Percentiles rank a stretch among this genome's conserved stretches.
Evolutionary conservation across 2,797 vertebrate genomes (phyloP).

Genomic region (Oryzias sinensis): DNA sequence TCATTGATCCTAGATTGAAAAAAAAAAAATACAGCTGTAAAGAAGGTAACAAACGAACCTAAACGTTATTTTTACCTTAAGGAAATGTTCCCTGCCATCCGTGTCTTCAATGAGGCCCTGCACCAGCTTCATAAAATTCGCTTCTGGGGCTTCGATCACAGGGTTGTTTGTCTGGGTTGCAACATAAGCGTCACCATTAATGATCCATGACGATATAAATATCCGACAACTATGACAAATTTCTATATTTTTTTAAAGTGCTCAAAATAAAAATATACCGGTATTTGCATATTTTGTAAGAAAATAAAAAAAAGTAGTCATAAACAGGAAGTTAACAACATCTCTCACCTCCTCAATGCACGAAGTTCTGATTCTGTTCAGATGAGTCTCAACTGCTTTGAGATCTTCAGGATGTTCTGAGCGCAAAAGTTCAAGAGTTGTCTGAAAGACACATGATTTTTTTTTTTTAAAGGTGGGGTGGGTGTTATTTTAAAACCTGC

Average conservation of each 20-base stretch:
- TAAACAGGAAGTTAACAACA: neutral
- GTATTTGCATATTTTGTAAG: neutral
- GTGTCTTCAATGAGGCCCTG: constrained; percentile 76
- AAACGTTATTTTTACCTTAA: constrained; percentile 54
- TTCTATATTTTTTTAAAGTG: no score
- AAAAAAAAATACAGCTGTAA: no score
- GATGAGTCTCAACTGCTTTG: constrained; percentile 72
- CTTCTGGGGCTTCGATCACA: constrained; percentile 72
- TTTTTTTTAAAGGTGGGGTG: neutral
- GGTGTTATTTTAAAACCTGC: fast-evolving
- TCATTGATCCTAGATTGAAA: no score
- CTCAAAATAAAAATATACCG: neutral
- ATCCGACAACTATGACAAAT: no score
- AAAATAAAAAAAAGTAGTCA: neutral
- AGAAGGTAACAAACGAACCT: neutral
- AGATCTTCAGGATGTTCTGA: constrained; percentile 76
- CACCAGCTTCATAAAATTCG: constrained; percentile 77
- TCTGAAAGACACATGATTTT: constrained; percentile 35
- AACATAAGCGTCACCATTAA: neutral
- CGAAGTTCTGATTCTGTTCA: constrained; percentile 68
- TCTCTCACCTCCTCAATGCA: constrained; percentile 69
- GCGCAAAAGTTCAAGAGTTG: constrained; percentile 71
- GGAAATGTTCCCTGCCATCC: constrained; percentile 74
- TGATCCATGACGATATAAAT: no score
- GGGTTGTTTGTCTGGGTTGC: constrained; percentile 64